Evolutionary conservation across 1,140 invertebrate species (phyloP).

Genomic region (Diabrotica undecimpunctata): DNA sequence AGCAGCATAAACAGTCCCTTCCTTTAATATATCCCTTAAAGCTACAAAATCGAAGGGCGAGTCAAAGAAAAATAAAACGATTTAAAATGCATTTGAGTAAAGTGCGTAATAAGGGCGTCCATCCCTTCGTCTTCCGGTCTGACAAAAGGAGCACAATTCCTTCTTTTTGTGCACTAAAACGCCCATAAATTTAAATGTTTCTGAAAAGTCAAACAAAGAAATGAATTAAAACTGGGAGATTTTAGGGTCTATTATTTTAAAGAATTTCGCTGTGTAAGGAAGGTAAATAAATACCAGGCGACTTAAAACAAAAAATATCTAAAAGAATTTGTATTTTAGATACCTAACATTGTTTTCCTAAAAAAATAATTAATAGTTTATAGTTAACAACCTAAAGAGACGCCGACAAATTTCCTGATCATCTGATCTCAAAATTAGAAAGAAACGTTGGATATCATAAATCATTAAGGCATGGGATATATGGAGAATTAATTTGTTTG

Average conservation of each 20-base stretch:
- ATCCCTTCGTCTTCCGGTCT: slow-evolving; percentile 1
- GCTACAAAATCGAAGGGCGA: slow-evolving; percentile 1
- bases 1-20: not conserved
- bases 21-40: not conserved
- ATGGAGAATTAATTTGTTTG: too few relatives aligned
- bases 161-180: slow-evolving; percentile 2
- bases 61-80: slow-evolving; percentile 2
- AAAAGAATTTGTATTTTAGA: too few relatives aligned
- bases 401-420: too few relatives aligned
- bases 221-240: not conserved
- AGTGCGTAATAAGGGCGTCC: slow-evolving; percentile 1
- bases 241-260: not conserved
- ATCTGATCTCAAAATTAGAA: too few relatives aligned
- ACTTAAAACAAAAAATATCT: too few relatives aligned
- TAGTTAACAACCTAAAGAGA: too few relatives aligned
- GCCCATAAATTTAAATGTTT: slow-evolving; percentile 2
- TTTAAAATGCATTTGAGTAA: slow-evolving; percentile 3
- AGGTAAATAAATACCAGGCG: too few relatives aligned
- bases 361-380: too few relatives aligned
- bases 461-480: too few relatives aligned
- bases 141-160: slow-evolving; percentile 1
- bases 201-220: slow-evolving; percentile 2
- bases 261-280: too few relatives aligned
- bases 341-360: too few relatives aligned
- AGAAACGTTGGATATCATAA: too few relatives aligned